Conservation (phyloP, 2,113 vertebrate species). For the Ctenodactylus gundi region DNA sequence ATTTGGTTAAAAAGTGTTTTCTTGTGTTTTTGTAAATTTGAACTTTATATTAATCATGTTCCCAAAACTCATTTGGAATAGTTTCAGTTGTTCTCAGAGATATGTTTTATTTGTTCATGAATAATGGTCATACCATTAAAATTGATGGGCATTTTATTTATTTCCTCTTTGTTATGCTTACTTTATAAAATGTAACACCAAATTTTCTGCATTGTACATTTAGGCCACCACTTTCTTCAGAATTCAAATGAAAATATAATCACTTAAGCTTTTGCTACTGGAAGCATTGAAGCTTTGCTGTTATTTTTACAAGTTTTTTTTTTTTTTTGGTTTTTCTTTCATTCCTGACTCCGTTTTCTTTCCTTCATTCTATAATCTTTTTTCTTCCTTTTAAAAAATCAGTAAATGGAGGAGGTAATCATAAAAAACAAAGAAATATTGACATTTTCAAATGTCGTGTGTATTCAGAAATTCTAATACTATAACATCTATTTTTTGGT, state of each 20-base stretch:
- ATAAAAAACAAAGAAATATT: neutral
- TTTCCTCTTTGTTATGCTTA: conserved; percentile 23
- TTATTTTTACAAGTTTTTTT: conserved; percentile 19
- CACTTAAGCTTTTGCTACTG: conserved; percentile 41
- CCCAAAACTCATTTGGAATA: neutral
- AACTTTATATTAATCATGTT: neutral
- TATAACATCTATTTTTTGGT: neutral
- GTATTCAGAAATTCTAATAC: conserved; percentile 21
- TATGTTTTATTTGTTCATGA: conserved; percentile 75
- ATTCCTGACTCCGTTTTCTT: neutral
- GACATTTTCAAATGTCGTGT: conserved; percentile 62
- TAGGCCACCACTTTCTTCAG: conserved; percentile 49
- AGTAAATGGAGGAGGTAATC: conserved; percentile 37
- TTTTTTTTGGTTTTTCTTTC: neutral
- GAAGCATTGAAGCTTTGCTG: conserved; percentile 32
- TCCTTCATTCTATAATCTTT: conserved; percentile 36
- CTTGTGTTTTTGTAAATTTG: conserved; percentile 33
- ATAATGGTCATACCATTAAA: conserved; percentile 62
- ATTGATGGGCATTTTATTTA: conserved; percentile 48
- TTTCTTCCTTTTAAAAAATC: neutral
- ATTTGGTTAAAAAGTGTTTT: conserved; percentile 51
- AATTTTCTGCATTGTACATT: conserved; percentile 56
- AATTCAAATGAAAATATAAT: conserved; percentile 57
- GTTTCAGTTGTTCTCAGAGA: conserved; percentile 73
- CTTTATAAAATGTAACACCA: conserved; percentile 48